phyloP scores from a whole-genome alignment of 1,140 invertebrate genomes.

The Drosophila baimaii region DNA sequence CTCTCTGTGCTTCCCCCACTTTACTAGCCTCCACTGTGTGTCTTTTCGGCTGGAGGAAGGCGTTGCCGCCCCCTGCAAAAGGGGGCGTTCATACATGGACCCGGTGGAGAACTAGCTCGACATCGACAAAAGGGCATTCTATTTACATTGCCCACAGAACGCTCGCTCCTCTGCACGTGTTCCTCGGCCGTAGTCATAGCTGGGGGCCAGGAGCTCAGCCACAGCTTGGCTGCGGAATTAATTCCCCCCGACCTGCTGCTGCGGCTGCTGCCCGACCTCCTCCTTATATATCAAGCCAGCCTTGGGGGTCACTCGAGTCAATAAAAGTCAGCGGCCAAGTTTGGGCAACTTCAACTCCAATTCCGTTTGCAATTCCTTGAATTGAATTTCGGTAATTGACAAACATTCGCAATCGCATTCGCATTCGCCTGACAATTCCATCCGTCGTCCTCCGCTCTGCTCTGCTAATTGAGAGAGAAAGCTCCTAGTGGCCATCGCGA shows the following conservation, averaged over 20 bases:
- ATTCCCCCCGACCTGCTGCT: constrained; percentile 43
- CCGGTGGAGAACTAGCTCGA: constrained; percentile 54
- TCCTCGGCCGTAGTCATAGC: constrained; percentile 22
- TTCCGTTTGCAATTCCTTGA: constrained; percentile 18
- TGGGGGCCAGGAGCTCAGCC: constrained; percentile 28
- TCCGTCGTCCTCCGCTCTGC: constrained; percentile 1
- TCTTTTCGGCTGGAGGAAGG: constrained; percentile 40
- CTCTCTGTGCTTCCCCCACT: neutral
- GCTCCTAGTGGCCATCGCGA: constrained; percentile 50
- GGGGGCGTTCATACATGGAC: constrained; percentile 66
- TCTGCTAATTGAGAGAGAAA: constrained; percentile 48
- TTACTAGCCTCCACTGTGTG: constrained; percentile 3
- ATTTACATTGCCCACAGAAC: constrained; percentile 63
- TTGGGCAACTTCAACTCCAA: constrained; percentile 20
- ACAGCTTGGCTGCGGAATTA: constrained; percentile 40
- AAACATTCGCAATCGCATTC: constrained; percentile 36
- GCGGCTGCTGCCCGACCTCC: too few relatives aligned
- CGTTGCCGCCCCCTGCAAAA: constrained; percentile 72
- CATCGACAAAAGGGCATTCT: constrained; percentile 60
- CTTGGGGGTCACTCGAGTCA: constrained; percentile 43
- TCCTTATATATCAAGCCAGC: constrained; percentile 36
- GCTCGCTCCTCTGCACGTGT: constrained; percentile 36
- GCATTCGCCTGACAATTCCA: constrained; percentile 36
- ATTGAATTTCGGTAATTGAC: constrained; percentile 49
- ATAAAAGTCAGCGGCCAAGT: constrained; percentile 47